Evolutionary conservation across 2,113 vertebrate species (phyloP).

Genomic region (Smithornis capensis): DNA sequence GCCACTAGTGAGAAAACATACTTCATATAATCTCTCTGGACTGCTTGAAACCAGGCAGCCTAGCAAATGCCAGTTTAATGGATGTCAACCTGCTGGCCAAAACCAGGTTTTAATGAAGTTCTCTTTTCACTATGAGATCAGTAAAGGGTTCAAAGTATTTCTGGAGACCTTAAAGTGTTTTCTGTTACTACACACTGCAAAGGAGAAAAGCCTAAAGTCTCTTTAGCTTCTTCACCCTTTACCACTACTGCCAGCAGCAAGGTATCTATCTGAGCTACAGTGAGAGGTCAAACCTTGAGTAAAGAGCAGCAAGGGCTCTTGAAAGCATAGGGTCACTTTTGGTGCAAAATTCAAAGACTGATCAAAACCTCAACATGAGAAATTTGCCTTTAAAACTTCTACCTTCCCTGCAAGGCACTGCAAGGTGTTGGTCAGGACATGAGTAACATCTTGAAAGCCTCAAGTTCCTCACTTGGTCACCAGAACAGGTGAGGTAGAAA

Average conservation of each 20-base stretch:
- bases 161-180: not conserved
- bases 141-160: not conserved
- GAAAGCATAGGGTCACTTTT: not conserved
- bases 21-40: not conserved
- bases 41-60: not conserved
- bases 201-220: not conserved
- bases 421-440: not conserved
- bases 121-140: not conserved
- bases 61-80: not conserved
- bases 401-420: not conserved
- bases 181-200: not conserved
- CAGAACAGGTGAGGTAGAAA: not conserved
- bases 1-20: not conserved
- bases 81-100: not conserved
- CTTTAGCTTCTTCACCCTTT: not conserved
- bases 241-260: not conserved
- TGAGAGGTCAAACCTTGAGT: not conserved
- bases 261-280: not conserved
- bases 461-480: not conserved
- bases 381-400: not conserved
- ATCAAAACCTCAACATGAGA: not conserved
- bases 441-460: not conserved
- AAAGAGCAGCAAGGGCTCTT: not conserved
- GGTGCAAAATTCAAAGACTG: not conserved
- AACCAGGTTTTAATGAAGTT: not conserved